Base-by-base conservation (phyloP, 92 coral and sea anemone species). In the Montipora capitata region DNA sequence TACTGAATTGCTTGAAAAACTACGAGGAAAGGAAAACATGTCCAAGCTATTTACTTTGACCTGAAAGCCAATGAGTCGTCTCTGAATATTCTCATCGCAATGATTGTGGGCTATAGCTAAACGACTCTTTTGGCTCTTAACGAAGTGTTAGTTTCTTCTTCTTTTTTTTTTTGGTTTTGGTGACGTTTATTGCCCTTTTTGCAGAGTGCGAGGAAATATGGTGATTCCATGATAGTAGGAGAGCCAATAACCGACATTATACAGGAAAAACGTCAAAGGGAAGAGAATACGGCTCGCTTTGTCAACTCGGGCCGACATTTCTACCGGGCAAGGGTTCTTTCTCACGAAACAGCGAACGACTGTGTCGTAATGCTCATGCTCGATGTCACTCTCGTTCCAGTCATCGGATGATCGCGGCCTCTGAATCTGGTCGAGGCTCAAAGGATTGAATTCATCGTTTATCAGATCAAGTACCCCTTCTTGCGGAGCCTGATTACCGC, bases 191-290 rank as follows among this genome's bases (percentile, higher is more conserved):
- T 14, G 13, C 12, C 8, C 18, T 4, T 18, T 54, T 67, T 82
- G 69, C 54, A 82, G 10, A 49, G 56, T 72, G 43, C n/a, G 14
- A 13, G 87, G 79, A 41, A 82, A 82, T 12, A 82, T 40, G 2
- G 3, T 82, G 8, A 58, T 72, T 8, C 71, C 78, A 14, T 82
- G 38, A 10, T 56, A 58, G 71, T 82, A 82, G 11, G 76, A 49
- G 9, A 84, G 5, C 92, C 92, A 92, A 44, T 92, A 92, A 49
- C 72, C 85, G 54, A 84, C 68, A 20, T 92, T 92, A 68, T 84
- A 92, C 57, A 89, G 41, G 39, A 80, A 7, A 74, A 81, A 92
- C 48, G 87, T 27, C 49, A 89, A 17, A 4, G 95, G 95, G 49
- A 92, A 92, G 3, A 89, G 48, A 18, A 80, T 10, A 10, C 95